Conservation (phyloP, 2,888 invertebrate genomes). For the Epirrhoe tristata region DNA sequence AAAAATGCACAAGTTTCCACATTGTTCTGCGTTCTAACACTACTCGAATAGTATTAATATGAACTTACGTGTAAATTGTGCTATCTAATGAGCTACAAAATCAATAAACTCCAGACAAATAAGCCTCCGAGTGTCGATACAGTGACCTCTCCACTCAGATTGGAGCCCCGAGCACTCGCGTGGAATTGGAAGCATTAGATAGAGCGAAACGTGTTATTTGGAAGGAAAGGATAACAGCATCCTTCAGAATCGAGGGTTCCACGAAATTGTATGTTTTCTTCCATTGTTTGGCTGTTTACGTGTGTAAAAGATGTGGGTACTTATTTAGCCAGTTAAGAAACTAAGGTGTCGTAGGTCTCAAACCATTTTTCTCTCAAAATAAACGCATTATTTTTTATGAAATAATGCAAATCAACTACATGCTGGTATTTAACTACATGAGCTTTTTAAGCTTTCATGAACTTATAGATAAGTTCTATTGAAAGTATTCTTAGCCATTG, state of each 20-base stretch:
- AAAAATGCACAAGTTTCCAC: not conserved
- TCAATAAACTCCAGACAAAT: conserved; percentile 32
- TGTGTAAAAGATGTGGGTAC: not conserved
- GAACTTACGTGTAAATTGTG: not conserved
- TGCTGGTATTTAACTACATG: too few relatives aligned
- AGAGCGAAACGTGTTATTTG: conserved; percentile 62
- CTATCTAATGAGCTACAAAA: conserved; percentile 3
- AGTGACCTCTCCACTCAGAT: conserved; percentile 48
- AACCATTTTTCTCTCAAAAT: too few relatives aligned
- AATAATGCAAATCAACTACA: too few relatives aligned
- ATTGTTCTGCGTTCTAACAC: not conserved
- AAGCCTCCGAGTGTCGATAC: conserved; percentile 35
- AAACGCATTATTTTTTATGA: too few relatives aligned
- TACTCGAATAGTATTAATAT: not conserved
- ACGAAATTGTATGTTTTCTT: conserved; percentile 35
- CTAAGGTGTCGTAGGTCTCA: too few relatives aligned
- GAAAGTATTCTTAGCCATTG: too few relatives aligned
- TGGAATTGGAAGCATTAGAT: conserved; percentile 67
- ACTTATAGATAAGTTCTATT: too few relatives aligned
- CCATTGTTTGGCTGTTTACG: conserved; percentile 34
- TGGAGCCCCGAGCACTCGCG: conserved; percentile 57
- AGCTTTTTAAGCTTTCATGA: too few relatives aligned
- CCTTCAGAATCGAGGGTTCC: conserved; percentile 50
- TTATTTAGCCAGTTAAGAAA: not conserved
- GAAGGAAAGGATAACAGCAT: conserved; percentile 53